A percentile compares a stretch with the other conserved stretches of the same genome.
Evolutionary conservation across 2,797 vertebrate species (phyloP).

Genomic region (Labeo calbasu): DNA sequence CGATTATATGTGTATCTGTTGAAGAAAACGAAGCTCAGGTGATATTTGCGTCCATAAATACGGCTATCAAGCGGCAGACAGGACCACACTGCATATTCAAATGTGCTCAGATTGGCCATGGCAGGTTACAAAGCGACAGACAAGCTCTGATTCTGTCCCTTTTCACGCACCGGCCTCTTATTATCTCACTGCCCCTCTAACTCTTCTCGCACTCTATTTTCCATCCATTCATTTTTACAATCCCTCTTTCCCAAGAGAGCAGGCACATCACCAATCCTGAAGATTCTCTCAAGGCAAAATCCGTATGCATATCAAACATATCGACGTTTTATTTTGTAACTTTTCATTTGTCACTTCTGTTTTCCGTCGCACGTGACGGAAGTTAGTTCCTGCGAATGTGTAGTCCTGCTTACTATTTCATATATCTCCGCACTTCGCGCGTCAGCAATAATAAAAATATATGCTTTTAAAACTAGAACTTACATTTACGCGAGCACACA

Average conservation of each 20-base stretch:
- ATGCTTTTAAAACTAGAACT: neutral
- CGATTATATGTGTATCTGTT: neutral
- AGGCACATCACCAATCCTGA: slow-evolving; percentile 77
- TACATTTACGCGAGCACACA: neutral
- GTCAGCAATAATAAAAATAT: slow-evolving; percentile 22
- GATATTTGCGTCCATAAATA: slow-evolving; percentile 25
- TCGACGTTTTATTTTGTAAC: slow-evolving; percentile 43
- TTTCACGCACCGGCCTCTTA: slow-evolving; percentile 77
- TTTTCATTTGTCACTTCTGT: slow-evolving; percentile 37
- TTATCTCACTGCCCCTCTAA: slow-evolving; percentile 77
- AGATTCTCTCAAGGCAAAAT: slow-evolving; percentile 75
- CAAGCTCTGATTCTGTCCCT: slow-evolving; percentile 62
- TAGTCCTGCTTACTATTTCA: slow-evolving; percentile 44
- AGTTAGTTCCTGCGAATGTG: slow-evolving; percentile 39
- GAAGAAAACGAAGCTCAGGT: slow-evolving; percentile 29
- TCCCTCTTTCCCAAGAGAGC: slow-evolving; percentile 76
- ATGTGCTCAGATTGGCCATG: slow-evolving; percentile 63
- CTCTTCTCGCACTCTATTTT: slow-evolving; percentile 79
- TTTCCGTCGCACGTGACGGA: slow-evolving; percentile 40
- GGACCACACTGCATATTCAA: slow-evolving; percentile 54
- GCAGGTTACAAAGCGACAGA: slow-evolving; percentile 52
- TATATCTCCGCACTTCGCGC: slow-evolving; percentile 17
- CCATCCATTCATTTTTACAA: slow-evolving; percentile 82
- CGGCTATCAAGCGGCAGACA: slow-evolving; percentile 30
- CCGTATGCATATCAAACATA: slow-evolving; percentile 37